phyloP scores from a whole-genome alignment of 2,113 vertebrate species.

The Ceyx melanurus region DNA sequence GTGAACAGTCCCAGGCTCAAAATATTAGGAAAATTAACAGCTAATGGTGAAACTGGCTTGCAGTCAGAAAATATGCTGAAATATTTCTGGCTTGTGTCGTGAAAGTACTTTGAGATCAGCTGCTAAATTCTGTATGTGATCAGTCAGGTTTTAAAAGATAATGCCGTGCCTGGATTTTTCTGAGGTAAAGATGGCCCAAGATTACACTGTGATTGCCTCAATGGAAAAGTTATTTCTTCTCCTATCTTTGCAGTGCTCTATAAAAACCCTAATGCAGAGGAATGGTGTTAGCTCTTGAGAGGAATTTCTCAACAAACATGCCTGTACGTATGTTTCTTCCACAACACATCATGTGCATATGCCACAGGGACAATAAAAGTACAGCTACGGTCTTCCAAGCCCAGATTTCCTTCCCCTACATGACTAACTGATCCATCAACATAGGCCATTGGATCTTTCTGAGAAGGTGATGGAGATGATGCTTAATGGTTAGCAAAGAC shows the following conservation, averaged over 20 bases:
- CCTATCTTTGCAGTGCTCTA: not conserved
- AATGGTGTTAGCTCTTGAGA: not conserved
- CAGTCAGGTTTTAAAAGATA: not conserved
- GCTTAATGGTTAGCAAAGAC: accelerated
- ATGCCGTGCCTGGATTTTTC: not conserved
- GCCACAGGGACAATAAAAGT: not conserved
- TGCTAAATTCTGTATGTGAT: not conserved
- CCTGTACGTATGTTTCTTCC: accelerated
- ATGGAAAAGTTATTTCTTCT: not conserved
- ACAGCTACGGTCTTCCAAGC: not conserved
- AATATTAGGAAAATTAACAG: not conserved
- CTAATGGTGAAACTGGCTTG: not conserved
- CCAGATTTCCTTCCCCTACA: not conserved
- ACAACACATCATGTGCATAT: too few species aligned
- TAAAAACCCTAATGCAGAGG: not conserved
- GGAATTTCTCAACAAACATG: not conserved
- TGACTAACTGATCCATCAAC: not conserved
- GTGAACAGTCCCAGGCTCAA: not conserved
- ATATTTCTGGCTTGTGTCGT: not conserved
- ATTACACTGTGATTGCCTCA: not conserved
- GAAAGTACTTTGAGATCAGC: not conserved
- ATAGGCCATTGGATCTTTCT: not conserved
- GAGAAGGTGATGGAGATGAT: not conserved
- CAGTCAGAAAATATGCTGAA: not conserved
- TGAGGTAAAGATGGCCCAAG: not conserved